phyloP scores from a whole-genome alignment of 2,113 vertebrate species.

The Poicephalus gulielmi region DNA sequence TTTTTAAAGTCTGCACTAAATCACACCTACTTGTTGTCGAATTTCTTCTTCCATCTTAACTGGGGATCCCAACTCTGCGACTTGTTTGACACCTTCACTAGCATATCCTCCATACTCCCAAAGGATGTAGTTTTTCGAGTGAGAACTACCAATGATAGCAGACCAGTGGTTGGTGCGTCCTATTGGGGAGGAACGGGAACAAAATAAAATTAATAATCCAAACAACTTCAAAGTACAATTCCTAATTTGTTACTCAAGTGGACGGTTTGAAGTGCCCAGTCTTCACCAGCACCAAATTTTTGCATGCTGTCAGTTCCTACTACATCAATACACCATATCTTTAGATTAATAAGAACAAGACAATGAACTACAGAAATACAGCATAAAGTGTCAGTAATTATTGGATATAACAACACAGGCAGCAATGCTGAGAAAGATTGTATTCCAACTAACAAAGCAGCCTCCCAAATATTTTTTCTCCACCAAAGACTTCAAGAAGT shows the following conservation, averaged over 20 bases:
- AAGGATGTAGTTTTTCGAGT: slow-evolving; percentile 93
- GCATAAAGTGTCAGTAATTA: background rate
- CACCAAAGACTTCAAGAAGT: background rate
- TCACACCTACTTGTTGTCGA: slow-evolving; percentile 89
- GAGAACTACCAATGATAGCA: slow-evolving; percentile 93
- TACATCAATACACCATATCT: background rate
- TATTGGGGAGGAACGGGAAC: slow-evolving; percentile 20
- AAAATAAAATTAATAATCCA: background rate
- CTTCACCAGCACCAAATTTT: background rate
- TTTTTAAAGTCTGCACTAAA: background rate
- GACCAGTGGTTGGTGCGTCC: slow-evolving; percentile 99
- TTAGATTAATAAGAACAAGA: background rate
- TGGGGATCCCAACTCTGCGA: slow-evolving; percentile 94
- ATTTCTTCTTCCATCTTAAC: slow-evolving; percentile 99
- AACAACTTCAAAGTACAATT: background rate
- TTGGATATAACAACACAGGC: background rate
- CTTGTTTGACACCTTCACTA: slow-evolving; percentile 93
- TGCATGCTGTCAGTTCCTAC: background rate
- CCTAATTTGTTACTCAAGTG: background rate
- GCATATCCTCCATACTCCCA: slow-evolving; percentile 95
- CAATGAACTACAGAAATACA: background rate
- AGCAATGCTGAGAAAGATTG: background rate
- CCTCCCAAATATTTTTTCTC: background rate
- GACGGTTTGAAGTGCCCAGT: background rate
- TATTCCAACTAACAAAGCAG: background rate